Evolutionary conservation across 2,888 invertebrate species (phyloP).

Genomic region (Coecobrya sp.): DNA sequence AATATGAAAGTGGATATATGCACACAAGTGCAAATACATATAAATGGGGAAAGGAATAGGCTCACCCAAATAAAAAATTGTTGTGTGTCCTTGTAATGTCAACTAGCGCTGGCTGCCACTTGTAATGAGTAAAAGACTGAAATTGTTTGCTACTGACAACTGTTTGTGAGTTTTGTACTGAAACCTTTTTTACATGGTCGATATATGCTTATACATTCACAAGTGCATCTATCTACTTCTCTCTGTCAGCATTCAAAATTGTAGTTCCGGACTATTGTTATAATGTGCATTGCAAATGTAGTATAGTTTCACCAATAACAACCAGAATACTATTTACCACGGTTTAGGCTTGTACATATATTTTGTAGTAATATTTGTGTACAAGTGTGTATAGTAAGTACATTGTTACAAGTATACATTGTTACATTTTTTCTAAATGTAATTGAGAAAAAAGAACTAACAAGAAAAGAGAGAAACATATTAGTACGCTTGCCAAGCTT

Average conservation of each 20-base stretch:
- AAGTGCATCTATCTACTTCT: not conserved
- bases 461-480: not conserved
- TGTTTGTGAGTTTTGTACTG: not conserved
- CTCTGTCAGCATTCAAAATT: not conserved
- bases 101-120: conserved; percentile 18
- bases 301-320: not conserved
- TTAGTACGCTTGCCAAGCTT: conserved; percentile 40
- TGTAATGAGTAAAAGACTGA: conserved; percentile 13
- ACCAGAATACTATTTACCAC: not conserved
- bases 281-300: not conserved
- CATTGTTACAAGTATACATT: not conserved
- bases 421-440: not conserved
- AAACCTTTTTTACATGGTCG: conserved; percentile 21
- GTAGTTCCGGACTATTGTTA: not conserved
- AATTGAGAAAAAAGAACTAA: not conserved
- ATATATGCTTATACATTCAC: not conserved
- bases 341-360: too few species aligned
- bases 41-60: not conserved
- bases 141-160: not conserved
- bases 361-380: not conserved
- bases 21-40: too few species aligned
- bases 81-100: conserved; percentile 57
- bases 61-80: conserved; percentile 4
- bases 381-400: too few species aligned
- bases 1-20: not conserved